A percentile compares a stretch with the other conserved stretches of the same genome.
These are phyloP conservation scores for Trinorchestia longiramus DNA, from an alignment of 1,140 invertebrate species.

Conservation along the genomic window DNA sequence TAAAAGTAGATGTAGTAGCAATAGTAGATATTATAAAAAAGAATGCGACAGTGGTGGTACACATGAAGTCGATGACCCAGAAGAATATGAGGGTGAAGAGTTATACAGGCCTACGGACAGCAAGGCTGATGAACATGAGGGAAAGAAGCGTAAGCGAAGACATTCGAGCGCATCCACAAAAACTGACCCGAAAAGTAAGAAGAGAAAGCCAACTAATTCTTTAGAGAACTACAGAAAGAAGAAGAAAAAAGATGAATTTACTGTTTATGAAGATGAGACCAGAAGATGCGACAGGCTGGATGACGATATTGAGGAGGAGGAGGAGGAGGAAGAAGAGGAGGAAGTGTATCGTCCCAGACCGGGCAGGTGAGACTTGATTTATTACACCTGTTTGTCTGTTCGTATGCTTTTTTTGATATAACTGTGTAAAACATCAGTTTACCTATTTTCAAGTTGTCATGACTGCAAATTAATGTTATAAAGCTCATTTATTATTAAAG, in stretches of 20 bases:
- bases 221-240: not conserved
- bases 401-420: not conserved
- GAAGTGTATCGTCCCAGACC: constrained; percentile 12
- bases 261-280: constrained; percentile 44
- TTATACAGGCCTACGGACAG: not conserved
- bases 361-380: not conserved
- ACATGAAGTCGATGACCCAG: not conserved
- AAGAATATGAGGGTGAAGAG: not conserved
- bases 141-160: constrained; percentile 29
- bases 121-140: constrained; percentile 22
- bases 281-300: not conserved
- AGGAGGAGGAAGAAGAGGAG: not conserved
- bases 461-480: no score
- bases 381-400: not conserved
- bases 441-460: no score
- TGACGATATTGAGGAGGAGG: not conserved
- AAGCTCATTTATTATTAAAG: no score
- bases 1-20: constrained; percentile 39
- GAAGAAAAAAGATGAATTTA: constrained; percentile 39
- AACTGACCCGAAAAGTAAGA: not conserved
- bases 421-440: no score
- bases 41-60: not conserved
- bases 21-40: constrained; percentile 31
- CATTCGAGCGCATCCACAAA: not conserved
- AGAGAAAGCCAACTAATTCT: not conserved